Base-by-base conservation (phyloP, 2,113 vertebrate species). In the Sebastes schlegelii region DNA sequence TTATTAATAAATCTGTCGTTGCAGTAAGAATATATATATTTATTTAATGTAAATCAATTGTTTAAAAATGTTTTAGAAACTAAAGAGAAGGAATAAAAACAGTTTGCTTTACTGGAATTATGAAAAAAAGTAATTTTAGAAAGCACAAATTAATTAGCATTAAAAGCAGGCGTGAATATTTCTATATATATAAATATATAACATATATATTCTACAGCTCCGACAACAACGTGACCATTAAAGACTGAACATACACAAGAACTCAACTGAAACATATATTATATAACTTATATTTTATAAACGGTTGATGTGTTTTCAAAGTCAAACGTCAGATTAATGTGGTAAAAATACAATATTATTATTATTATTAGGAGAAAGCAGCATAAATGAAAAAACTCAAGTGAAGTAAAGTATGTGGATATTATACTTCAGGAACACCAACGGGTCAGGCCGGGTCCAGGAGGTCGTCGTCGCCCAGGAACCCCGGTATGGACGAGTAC, bases 401-500 rank as follows among this genome's bases (percentile, higher is more conserved):
- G 51, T 52, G 17, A 52, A 6, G 51, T 19, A 16, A 52, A 19
- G 51, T 52, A 52, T 9, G 6, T 52, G 6, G 8, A 52, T 2
- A 52, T 19, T 52, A 6, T 19, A 52, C 1, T 6, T 51, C 14
- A 17, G 49, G 4, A 49, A 49, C 48, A 49, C 48, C 13, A 5
- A 51, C 16, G 23, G 74, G 90, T 90, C 89, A 94, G 80, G 62
- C 17, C 8, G 75, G 66, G 34, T 84, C 88, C 74, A 80, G 94
- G 21, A 95, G 76, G 17, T 66, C 55, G 9, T 94, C 89, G 2
- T 81, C 54, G 19, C 81, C 85, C 73, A 96, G 51, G 2, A 92
- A 79, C 55, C 93, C 93, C 1, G 95, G 95, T 79, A 96, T 90
- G 0, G 92, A 87, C 69, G 77, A 71, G n/a, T 89, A 94, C 1